phyloP scores from a whole-genome alignment of 1,140 invertebrate genomes.

The Reticulitermes speratus region DNA sequence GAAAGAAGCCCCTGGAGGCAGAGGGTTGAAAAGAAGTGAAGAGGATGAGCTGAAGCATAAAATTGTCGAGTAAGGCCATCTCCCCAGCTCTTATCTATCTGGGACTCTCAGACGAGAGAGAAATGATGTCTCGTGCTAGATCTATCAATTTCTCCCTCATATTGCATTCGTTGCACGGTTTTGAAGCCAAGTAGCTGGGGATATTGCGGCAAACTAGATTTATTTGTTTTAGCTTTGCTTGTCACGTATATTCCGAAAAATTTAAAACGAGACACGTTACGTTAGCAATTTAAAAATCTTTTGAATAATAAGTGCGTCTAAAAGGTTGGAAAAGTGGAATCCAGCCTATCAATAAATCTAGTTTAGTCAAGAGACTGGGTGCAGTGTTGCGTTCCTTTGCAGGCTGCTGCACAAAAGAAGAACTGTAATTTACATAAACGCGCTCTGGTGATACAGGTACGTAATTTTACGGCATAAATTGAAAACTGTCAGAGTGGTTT shows the following conservation, averaged over 20 bases:
- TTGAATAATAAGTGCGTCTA: neutral
- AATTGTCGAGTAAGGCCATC: constrained; percentile 6
- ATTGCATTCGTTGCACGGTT: neutral
- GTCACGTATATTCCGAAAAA: neutral
- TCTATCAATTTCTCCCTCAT: constrained; percentile 16
- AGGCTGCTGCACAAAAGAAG: neutral
- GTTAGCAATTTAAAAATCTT: constrained; percentile 9
- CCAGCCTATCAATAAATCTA: neutral
- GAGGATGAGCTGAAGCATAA: constrained; percentile 1
- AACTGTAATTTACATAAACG: neutral
- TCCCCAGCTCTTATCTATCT: neutral
- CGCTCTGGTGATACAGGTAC: neutral
- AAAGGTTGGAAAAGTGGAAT: neutral
- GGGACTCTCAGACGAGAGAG: neutral
- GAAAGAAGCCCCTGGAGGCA: neutral
- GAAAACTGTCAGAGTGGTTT: neutral
- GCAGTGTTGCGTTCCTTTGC: neutral
- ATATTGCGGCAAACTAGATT: constrained; percentile 2
- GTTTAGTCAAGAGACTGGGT: neutral
- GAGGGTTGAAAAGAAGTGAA: neutral
- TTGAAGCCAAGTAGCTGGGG: neutral
- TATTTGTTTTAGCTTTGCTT: constrained; percentile 4
- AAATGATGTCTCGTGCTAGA: constrained; percentile 1
- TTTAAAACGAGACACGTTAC: constrained; percentile 16
- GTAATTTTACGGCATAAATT: neutral